Evolutionary conservation across 2,888 invertebrate genomes (phyloP), one percentile per base, ranked within the genome.

Genomic region (Argyresthia goedartella): DNA sequence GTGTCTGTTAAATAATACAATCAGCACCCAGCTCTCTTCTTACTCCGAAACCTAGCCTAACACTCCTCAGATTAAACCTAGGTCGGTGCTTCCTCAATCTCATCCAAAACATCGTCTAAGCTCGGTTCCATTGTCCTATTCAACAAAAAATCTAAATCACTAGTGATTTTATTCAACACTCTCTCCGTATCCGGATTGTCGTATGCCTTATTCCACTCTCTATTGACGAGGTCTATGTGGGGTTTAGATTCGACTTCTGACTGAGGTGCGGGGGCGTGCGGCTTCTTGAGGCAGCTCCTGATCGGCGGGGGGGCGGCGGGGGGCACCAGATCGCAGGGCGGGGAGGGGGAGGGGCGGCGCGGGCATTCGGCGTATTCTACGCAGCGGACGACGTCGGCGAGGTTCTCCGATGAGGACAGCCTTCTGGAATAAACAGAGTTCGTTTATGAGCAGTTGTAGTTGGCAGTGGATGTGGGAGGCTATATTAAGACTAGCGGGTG

Each of bases 101-200:
- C 70, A 58, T 80, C 73, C 52, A 68, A 62, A 55, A 64, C 54
- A 53, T 60, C 63, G 54, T 62, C 65, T 62, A 67, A 69, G 55
- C 60, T 68, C 49, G 64, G 59, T 53, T 75, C 73, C 55, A 81
- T 84, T 55, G 87, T 89, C 56, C 93, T 88, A 74, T 94, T 94
- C 55, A 95, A 81, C 60, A 95, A 81, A 80, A 94, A 95, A 77
- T 95, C 93, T 60, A 95, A 81, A 78, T 95, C 95, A 66, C 92
- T 92, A 1, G 93, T 92, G 65, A 95, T 95, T 68, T 93, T 91
- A 78, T 93, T 92, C 50, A 95, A 78, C 88, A 95, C 92, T 53
- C 91, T 91, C 60, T 90, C 89, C 36, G 81, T 73, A 52, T 81
- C 77, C 0, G 77, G 75, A 0, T 73, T 70, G 55, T 78, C 73